A percentile compares a stretch with the other conserved stretches of the same genome.
phyloP scores from a whole-genome alignment of 2,113 vertebrate genomes.

The Neogale vison region DNA sequence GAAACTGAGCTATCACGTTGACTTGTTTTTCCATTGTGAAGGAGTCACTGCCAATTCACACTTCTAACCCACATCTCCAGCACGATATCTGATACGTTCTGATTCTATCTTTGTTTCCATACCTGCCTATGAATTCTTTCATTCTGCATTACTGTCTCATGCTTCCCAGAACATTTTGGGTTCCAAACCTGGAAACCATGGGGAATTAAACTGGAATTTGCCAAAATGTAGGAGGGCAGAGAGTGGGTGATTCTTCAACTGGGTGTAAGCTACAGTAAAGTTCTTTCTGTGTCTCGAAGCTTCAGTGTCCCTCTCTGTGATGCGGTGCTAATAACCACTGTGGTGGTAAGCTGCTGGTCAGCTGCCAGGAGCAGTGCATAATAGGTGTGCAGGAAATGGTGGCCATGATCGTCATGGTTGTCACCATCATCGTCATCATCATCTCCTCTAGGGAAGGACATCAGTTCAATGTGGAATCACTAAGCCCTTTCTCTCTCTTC shows the following conservation, averaged over 20 bases:
- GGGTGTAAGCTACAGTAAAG: background rate
- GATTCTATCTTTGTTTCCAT: background rate
- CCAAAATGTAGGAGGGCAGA: background rate
- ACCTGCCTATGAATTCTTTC: background rate
- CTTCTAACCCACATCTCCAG: background rate
- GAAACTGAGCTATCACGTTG: background rate
- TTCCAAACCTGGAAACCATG: background rate
- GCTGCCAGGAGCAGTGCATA: background rate
- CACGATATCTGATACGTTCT: background rate
- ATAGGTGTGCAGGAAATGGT: background rate
- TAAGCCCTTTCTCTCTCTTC: background rate
- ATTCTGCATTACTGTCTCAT: background rate
- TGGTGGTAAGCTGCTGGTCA: background rate
- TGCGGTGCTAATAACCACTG: background rate
- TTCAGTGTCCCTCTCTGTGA: background rate
- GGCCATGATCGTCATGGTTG: too few relatives aligned
- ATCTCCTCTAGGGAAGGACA: background rate
- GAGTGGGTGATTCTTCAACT: background rate
- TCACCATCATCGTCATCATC: fast-evolving
- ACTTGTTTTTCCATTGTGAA: background rate
- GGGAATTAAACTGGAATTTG: background rate
- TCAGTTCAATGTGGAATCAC: background rate
- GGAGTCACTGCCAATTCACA: background rate
- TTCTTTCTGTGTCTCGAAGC: background rate
- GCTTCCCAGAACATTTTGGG: background rate